These are phyloP conservation scores for Osmoderma eremita DNA, from an alignment of 2,888 invertebrate genomes.

Conservation along the genomic window DNA sequence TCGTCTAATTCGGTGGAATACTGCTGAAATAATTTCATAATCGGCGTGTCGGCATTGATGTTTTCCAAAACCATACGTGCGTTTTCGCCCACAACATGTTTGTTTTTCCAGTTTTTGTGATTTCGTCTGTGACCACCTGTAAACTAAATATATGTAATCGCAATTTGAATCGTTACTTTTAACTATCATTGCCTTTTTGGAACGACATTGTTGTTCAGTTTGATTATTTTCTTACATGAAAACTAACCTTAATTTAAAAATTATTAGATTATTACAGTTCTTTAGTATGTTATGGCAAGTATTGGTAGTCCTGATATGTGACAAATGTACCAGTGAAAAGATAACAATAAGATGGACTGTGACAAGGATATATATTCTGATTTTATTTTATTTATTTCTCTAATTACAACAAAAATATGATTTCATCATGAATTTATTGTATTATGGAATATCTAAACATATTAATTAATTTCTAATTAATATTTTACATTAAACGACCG, in stretches of 20 bases:
- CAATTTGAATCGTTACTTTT: not conserved
- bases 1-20: slow-evolving; percentile 75
- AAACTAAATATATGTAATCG: not conserved
- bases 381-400: too few relatives aligned
- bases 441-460: too few relatives aligned
- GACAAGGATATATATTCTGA: too few relatives aligned
- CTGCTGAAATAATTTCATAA: slow-evolving; percentile 72
- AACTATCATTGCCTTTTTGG: slow-evolving; percentile 25
- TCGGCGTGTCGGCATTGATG: slow-evolving; percentile 65
- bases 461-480: too few relatives aligned
- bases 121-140: slow-evolving; percentile 24
- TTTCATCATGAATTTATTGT: too few relatives aligned
- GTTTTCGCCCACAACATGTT: slow-evolving; percentile 60
- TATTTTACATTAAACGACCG: too few relatives aligned
- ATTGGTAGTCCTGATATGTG: too few relatives aligned
- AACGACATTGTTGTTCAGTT: slow-evolving; percentile 2
- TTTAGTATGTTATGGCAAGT: too few relatives aligned
- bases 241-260: not conserved
- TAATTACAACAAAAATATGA: too few relatives aligned
- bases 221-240: not conserved
- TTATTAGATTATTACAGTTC: too few relatives aligned
- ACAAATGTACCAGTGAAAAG: too few relatives aligned
- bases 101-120: slow-evolving; percentile 39
- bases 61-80: slow-evolving; percentile 62
- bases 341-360: too few relatives aligned